Base-by-base conservation (phyloP, 1,140 invertebrate species). In the Protaetia brevitarsis region DNA sequence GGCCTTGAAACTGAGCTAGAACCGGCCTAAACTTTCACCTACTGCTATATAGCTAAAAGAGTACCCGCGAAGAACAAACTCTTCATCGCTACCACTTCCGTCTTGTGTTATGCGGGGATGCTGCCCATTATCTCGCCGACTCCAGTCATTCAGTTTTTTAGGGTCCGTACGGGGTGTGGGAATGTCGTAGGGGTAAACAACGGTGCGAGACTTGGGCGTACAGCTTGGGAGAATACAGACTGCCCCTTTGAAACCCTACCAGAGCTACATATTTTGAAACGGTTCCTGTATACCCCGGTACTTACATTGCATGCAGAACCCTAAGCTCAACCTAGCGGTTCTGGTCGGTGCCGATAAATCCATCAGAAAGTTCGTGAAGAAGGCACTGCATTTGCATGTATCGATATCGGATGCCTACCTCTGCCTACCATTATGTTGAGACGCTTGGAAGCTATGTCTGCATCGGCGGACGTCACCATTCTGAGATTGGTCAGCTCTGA, bases 171-270 rank as follows among this genome's bases (percentile, higher is more conserved):
- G 26, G 4, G 26, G 26, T 7, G 10, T 26, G 19, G 7, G 19
- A 23, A 23, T 13, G 21, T n/a, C 10, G 26, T 26, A 13, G 3
- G 11, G 36, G 36, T 3, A 2, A 5, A 3, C 11, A 10, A 23
- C 51, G 5, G 16, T 21, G 4, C 3, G 21, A 6, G 26, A 26
- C n/a, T 10, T 26, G 26, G 21, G 26, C 3, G 51, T 21, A 7
- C 19, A 57, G 16, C 21, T 57, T 8, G 41, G 36, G 1, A n/a
- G 64, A 8, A 28, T 68, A 3, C 8, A 8, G 6, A 3, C 7
- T 16, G 68, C 68, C 2, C 69, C 69, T 21, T 27, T 72, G 1
- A 71, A 64, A 30, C 64, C 68, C 1, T 11, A 68, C 4, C 70
- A 68, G 26, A 71, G 69, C 19, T 26, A 69, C 21, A 30, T 34